Evolutionary conservation across 2,113 vertebrate species (phyloP).

Genomic region (Potamarius usumacintae): DNA sequence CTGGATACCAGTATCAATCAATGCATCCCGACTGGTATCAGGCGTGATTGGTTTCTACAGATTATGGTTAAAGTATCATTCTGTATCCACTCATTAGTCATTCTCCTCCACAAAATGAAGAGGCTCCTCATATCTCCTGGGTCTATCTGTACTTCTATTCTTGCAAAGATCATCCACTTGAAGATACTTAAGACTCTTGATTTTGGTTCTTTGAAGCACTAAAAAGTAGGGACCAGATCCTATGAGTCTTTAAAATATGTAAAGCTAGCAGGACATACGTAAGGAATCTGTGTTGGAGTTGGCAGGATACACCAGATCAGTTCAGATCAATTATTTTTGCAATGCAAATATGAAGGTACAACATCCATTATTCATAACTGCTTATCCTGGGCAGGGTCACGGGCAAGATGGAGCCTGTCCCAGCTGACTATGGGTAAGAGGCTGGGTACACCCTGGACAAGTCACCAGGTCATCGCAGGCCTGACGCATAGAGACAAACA

Average conservation of each 20-base stretch:
- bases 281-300: constrained; percentile 2
- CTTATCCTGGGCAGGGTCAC: too few relatives aligned
- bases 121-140: not conserved
- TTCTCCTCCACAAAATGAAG: constrained; percentile 13
- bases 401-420: too few relatives aligned
- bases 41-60: not conserved
- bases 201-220: constrained; percentile 34
- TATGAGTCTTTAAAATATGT: constrained; percentile 23
- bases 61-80: not conserved
- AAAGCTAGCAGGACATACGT: constrained; percentile 35
- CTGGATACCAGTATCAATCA: not conserved
- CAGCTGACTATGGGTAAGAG: too few relatives aligned
- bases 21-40: not conserved
- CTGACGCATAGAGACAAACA: too few relatives aligned
- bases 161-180: constrained; percentile 31
- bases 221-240: constrained; percentile 42
- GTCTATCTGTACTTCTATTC: not conserved
- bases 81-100: not conserved
- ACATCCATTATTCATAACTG: too few relatives aligned
- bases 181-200: constrained; percentile 30
- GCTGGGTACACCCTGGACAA: too few relatives aligned
- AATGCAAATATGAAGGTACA: not conserved
- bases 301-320: not conserved
- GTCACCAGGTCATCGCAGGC: too few relatives aligned
- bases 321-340: constrained; percentile 7